Evolutionary conservation across 2,113 vertebrate species (phyloP), one percentile per base, ranked within the genome.

Genomic region (Marmota flaviventris): DNA sequence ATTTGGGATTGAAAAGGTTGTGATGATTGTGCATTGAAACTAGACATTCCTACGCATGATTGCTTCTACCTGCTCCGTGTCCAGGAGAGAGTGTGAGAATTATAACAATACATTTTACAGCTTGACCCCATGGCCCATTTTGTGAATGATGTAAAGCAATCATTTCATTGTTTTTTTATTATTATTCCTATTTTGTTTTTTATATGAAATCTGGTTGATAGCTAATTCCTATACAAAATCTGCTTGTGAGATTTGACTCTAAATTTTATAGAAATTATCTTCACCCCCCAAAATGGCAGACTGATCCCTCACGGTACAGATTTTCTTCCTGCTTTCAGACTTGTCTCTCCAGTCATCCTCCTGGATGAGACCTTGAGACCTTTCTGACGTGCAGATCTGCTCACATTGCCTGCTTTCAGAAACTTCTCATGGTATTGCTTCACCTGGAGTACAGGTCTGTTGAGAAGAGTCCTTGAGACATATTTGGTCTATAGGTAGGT

Each of bases 231-330:
- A 10, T 51, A 51, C 5, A 48, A 17, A 37, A 53, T 84, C 82
- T 92, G 24, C 61, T 88, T 42, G 45, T 69, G 69, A 87, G 39
- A 39, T 14, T 42, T 51, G 5, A 70, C 51, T n/a, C 70, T 75
- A 42, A 51, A 51, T 82, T 95, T 93, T 84, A 37, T 39, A 67
- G 48, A 93, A 89, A 69, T 85, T 32, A 34, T 37, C 39, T 73
- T 63, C 39, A n/a, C 34, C 72, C 51, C 39, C 24, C 75, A 82
- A 83, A n/a, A 75, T 24, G 51, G 34, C 73, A 72, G 17, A 32
- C 34, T 75, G 34, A 53, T 48, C 24, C 12, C 48, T 39, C 27
- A 5, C 58, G 61, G 32, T 34, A 39, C 5, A 3, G 61, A 34
- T 58, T 11, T 11, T 84, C 32, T 20, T 4, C 67, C 63, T 22